Evolutionary conservation across 2,888 invertebrate species (phyloP), one percentile per base, ranked within the genome.

Genomic region (Lasioglossum malachurum): DNA sequence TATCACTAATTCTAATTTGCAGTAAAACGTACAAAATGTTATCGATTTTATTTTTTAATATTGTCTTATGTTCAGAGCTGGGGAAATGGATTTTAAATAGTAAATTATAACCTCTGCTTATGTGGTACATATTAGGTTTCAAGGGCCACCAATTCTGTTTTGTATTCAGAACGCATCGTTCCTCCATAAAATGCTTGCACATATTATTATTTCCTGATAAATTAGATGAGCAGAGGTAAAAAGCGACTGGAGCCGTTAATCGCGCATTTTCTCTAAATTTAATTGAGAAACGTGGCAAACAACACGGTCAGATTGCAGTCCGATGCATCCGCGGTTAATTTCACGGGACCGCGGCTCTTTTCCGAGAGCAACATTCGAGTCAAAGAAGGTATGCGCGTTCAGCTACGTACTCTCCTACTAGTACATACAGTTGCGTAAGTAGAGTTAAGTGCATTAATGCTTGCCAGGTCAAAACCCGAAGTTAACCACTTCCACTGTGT

Each of bases 381-480:
- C 69, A 38, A 69, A 69, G 38, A 69, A 69, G 69, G 69, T 38
- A 69, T 38, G 38, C 69, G n/a, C 41, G 38, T 69, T 69, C n/a
- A 38, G 35, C 69, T 38, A 69, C 38, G 69, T 41, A 69, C 69
- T 69, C 23, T 69, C 38, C 67, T 67, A 35, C 53, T 53, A n/a
- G 41, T 12, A n/a, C 5, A 69, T 4, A n/a, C 5, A 69, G 69
- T 69, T 69, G 69, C 38, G 69, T 69, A 69, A 69, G 69, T 38
- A 69, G 69, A 38, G 69, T 69, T 69, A 69, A 69, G 69, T 69
- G 69, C 69, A 69, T 69, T 69, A 69, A 69, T 69, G 69, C 38
- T 69, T 69, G 35, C 69, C 69, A 69, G 69, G 69, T 69, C 69
- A 69, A 69, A 69, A 69, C 69, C 69, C 69, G 69, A 69, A 69